Base-by-base conservation (phyloP, 2,797 vertebrate genomes). In the Halcyon badia region DNA sequence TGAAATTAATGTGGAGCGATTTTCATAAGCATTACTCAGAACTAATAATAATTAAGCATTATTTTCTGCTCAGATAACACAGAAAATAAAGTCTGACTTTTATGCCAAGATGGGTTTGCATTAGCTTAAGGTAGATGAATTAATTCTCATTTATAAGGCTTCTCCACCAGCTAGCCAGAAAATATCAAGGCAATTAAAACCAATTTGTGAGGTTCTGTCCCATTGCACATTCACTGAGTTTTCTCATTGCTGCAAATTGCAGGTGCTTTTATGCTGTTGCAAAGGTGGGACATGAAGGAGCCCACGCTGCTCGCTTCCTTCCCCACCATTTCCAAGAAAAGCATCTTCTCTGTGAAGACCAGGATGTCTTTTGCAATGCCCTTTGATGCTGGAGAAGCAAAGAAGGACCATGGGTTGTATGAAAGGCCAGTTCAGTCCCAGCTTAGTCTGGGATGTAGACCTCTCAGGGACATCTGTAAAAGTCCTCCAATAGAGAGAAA, bases 1-100 rank as follows among this genome's bases (percentile, higher is more conserved):
- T 90, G 96, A 97, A 97, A 97, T 97, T 96, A 96, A 97, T 97
- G 96, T 95, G 93, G 93, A 97, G 87, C 94, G 95, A 97, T 97
- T 97, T 97, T 95, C 96, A 97, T 90, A 94, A 95, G 94, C 96
- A 94, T 97, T 97, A 96, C 96, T 97, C 96, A 91, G 95, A 93
- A 94, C 89, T 97, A 97, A 95, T 96, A 97, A 97, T 96, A 97
- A 97, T 97, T 97, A 96, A 97, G 91, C 96, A 95, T 97, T 95
- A 97, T 97, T 97, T 97, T 97, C 97, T 96, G 95, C 94, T 97
- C 94, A 97, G 96, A 97, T 97, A 94, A 96, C 94, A 97, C 87
- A 93, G 89, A 95, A 95, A 95, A 96, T 97, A 94, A 96, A 96
- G 96, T 51, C 95, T 91, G 94, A 95, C 94, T 97, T 95, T 95